A percentile compares a stretch with the other conserved stretches of the same genome.
phyloP scores from a whole-genome alignment of 2,797 vertebrate species.

The Sus cebifrons region DNA sequence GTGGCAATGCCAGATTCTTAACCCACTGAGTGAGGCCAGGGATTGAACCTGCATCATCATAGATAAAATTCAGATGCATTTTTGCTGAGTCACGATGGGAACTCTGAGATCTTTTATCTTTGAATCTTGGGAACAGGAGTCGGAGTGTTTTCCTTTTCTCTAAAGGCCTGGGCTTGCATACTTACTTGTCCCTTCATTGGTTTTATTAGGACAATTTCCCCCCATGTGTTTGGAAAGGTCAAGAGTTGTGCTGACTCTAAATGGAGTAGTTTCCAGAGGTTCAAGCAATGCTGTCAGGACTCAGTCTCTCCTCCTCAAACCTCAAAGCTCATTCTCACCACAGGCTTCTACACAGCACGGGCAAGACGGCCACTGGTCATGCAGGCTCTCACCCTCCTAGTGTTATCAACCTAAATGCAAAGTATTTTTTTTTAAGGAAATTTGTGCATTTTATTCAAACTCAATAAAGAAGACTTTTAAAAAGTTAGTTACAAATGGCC shows the following conservation, averaged over 20 bases:
- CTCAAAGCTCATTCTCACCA: neutral
- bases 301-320: neutral
- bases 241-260: neutral
- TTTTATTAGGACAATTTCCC: neutral
- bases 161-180: neutral
- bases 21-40: no score
- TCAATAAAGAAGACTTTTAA: conserved; percentile 43
- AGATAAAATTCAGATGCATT: no score
- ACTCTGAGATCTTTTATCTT: neutral
- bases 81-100: no score
- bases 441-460: neutral
- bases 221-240: neutral
- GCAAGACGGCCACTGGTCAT: neutral
- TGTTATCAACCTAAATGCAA: neutral
- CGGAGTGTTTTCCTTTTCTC: neutral
- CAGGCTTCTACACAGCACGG: no score
- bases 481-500: conserved; percentile 20
- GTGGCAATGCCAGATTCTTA: no score
- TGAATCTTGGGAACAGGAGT: neutral
- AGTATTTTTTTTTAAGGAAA: neutral
- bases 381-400: no score
- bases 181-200: neutral
- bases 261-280: neutral
- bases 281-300: no score
- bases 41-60: no score